Evolutionary conservation across 2,113 vertebrate genomes (phyloP).

Genomic region (Nicator chloris): DNA sequence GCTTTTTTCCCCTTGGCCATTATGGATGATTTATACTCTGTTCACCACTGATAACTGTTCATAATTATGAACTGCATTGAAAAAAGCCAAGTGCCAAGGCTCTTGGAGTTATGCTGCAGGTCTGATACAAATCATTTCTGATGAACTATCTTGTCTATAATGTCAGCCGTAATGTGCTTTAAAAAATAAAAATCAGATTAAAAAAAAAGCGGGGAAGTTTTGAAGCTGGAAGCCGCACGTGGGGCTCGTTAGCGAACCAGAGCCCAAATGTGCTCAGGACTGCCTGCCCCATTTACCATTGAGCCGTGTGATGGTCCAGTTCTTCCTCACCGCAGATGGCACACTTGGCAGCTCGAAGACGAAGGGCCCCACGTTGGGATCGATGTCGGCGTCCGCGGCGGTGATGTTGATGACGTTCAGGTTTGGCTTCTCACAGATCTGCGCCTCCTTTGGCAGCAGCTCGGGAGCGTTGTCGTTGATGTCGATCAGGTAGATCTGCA

Average conservation of each 20-base stretch:
- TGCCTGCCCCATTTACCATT: slow-evolving; percentile 81
- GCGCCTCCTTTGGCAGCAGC: slow-evolving; percentile 89
- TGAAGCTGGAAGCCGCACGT: background rate
- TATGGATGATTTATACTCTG: slow-evolving; percentile 70
- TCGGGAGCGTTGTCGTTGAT: slow-evolving; percentile 94
- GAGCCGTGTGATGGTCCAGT: slow-evolving; percentile 93
- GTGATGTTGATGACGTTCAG: slow-evolving; percentile 92
- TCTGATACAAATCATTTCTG: slow-evolving; percentile 65
- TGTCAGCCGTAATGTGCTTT: background rate
- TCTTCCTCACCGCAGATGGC: slow-evolving; percentile 85
- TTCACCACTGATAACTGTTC: slow-evolving; percentile 62
- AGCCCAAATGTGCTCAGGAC: background rate
- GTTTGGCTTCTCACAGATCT: slow-evolving; percentile 90
- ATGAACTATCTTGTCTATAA: slow-evolving; percentile 60
- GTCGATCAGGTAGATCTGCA: slow-evolving; percentile 96
- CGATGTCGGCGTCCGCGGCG: slow-evolving; percentile 85
- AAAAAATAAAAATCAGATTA: slow-evolving; percentile 32
- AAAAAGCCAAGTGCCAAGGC: slow-evolving; percentile 64
- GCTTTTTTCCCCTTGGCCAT: slow-evolving; percentile 67
- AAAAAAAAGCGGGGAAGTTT: background rate
- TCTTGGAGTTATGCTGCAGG: slow-evolving; percentile 50
- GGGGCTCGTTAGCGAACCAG: background rate
- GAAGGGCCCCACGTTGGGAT: slow-evolving; percentile 93
- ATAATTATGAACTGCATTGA: slow-evolving; percentile 70
- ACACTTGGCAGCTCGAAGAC: slow-evolving; percentile 90